These are phyloP conservation scores for Entomyzon cyanotis DNA, from an alignment of 2,113 vertebrate species.

Conservation along the genomic window DNA sequence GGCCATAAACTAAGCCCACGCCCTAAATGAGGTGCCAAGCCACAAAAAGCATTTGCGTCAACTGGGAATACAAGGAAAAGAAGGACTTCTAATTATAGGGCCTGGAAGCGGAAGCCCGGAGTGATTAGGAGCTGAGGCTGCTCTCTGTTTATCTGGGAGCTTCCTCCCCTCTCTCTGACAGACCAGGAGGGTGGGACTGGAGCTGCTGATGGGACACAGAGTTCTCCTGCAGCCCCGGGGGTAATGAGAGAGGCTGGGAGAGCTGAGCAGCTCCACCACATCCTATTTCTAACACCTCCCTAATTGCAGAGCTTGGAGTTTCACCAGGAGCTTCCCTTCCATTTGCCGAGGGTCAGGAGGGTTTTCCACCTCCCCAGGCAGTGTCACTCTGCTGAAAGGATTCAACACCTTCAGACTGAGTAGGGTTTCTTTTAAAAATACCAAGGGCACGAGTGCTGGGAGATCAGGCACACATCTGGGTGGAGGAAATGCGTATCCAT, in stretches of 20 bases:
- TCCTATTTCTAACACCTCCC: slow-evolving; percentile 94
- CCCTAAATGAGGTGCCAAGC: slow-evolving; percentile 99
- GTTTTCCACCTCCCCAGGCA: background rate
- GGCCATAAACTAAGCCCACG: slow-evolving; percentile 96
- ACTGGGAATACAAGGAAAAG: slow-evolving; percentile 96
- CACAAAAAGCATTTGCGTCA: slow-evolving; percentile 99
- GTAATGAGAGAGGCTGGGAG: slow-evolving; percentile 89
- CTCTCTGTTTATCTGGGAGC: slow-evolving; percentile 98
- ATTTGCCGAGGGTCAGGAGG: background rate
- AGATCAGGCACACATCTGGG: background rate
- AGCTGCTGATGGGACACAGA: slow-evolving; percentile 82
- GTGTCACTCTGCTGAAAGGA: background rate
- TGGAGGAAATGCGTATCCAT: accelerated
- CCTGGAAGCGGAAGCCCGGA: slow-evolving; percentile 95
- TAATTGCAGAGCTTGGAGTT: slow-evolving; percentile 55
- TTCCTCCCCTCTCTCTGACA: slow-evolving; percentile 86
- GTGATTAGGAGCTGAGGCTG: slow-evolving; percentile 97
- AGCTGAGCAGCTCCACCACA: slow-evolving; percentile 81
- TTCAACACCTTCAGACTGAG: background rate
- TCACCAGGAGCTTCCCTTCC: background rate
- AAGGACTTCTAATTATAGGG: slow-evolving; percentile 99
- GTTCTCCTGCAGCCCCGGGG: slow-evolving; percentile 80
- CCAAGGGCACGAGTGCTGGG: background rate
- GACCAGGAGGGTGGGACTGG: slow-evolving; percentile 78
- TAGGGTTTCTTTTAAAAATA: background rate